Base-by-base conservation (phyloP, 2,888 invertebrate species). In the Scaeva pyrastri region DNA sequence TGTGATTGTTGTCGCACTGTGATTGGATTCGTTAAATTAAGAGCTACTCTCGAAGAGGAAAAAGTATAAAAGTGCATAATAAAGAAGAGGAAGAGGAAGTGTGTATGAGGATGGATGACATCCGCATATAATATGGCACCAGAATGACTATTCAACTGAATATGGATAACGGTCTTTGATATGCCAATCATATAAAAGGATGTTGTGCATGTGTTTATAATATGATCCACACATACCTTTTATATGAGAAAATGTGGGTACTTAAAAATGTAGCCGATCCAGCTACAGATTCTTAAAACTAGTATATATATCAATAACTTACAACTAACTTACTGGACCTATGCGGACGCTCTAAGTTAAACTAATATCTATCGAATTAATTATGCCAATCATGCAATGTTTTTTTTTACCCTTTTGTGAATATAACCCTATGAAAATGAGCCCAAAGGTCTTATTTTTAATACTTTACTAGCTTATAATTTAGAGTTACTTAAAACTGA, bases 61-160 rank as follows among this genome's bases (percentile, higher is more conserved):
- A n/a, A n/a, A n/a, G n/a, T n/a, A n/a, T n/a, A n/a, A n/a, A 14
- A 41, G 60, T 58, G 2, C 12, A 19, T 16, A 4, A 1, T 11
- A 26, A 16, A 6, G 11, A 10, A n/a, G 76, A 16, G 74, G 50
- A 39, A 36, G 31, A 14, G 26, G 4, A 16, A 31, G 39, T 21
- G 48, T 55, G 12, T 48, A 19, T 21, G 11, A 55, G 70, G 70
- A 74, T 84, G 79, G 56, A 79, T 84, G 70, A 79, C 79, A 74
- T 79, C 74, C 74, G 79, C 70, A 79, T 84, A 41, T 60, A 39
- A 60, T 41, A 79, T 79, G 79, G 84, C 84, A 84, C 79, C 75
- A 75, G 71, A 66, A 75, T 72, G 84, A 84, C 79, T 78, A 36
- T 45, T 66, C 77, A 82, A 73, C 73, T 55, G 70, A 56, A 64